Evolutionary conservation across 2,797 vertebrate genomes (phyloP), one percentile per base, ranked within the genome.

Genomic region (Brotula barbata): DNA sequence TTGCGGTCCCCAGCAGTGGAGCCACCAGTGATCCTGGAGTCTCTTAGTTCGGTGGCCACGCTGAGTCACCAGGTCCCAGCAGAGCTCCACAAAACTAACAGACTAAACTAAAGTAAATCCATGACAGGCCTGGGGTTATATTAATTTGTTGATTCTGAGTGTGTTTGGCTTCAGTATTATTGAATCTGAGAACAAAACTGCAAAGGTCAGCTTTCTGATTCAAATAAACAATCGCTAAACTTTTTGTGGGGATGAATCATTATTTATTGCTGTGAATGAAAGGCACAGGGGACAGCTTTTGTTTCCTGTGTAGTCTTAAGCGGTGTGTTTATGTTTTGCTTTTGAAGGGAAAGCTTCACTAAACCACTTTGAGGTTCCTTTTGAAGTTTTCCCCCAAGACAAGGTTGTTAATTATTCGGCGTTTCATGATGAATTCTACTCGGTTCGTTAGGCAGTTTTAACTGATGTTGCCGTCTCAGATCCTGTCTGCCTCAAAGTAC

Each of bases 1-100:
- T 92, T 91, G 87, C 76, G 87, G 90, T 87, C 88, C 89, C 90
- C 88, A 83, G 88, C 85, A 87, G 81, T 84, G 86, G 89, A 87
- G 85, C 83, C 85, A 85, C 80, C 88, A 87, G 87, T 90, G 87
- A 91, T 91, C 90, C 87, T 76, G 58, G 54, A 78, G 89, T 80
- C 90, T 88, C 83, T 88, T 48, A 72, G 71, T 81, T 59, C 68
- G 54, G 72, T 83, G 79, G 75, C 75, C 80, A 55, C 66, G 52
- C 77, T 81, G 40, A 65, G 21, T 47, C 73, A 47, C 47, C 58
- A 0, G 56, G 68, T 90, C 87, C 83, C 88, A 58, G 61, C 71
- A 82, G 80, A 83, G 73, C 53, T 50, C 74, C n/a, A 22, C 33
- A 69, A 79, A 82, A 75, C 43, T 42, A 74, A 71, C 75, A 75